A percentile compares a stretch with the other conserved stretches of the same genome.
phyloP scores from a whole-genome alignment of 2,113 vertebrate species.

The Engystomops pustulosus region DNA sequence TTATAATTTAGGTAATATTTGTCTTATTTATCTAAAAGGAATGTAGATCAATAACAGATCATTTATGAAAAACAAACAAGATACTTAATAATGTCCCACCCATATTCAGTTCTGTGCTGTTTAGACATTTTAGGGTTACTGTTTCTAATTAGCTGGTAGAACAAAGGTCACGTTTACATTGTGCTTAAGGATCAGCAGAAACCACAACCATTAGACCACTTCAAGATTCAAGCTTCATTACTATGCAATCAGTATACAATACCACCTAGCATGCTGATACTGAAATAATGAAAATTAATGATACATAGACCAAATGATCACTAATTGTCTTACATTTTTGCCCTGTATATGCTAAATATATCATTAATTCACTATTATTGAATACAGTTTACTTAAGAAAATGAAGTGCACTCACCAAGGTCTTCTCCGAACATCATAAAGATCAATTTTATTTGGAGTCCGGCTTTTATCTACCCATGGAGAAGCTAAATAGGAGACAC shows the following conservation, averaged over 20 bases:
- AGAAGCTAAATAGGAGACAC: conserved; percentile 78
- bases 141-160: conserved; percentile 25
- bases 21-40: no score
- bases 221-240: not conserved
- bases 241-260: not conserved
- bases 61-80: not conserved
- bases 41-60: not conserved
- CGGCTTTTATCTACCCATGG: conserved; percentile 95
- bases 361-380: not conserved
- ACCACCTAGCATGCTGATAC: not conserved
- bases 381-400: not conserved
- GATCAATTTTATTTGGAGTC: conserved; percentile 93
- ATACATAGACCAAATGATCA: not conserved
- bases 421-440: conserved; percentile 95
- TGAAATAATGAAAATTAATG: conserved; percentile 1
- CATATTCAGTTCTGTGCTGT: not conserved
- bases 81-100: not conserved
- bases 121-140: not conserved
- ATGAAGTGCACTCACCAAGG: conserved; percentile 85
- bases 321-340: not conserved
- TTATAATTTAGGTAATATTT: no score
- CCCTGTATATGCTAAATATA: not conserved
- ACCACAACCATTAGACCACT: not conserved
- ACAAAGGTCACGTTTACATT: not conserved
- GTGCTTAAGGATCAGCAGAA: not conserved